Evolutionary conservation across 1,140 invertebrate genomes (phyloP).

Genomic region (Aphaenogaster ashmeadi): DNA sequence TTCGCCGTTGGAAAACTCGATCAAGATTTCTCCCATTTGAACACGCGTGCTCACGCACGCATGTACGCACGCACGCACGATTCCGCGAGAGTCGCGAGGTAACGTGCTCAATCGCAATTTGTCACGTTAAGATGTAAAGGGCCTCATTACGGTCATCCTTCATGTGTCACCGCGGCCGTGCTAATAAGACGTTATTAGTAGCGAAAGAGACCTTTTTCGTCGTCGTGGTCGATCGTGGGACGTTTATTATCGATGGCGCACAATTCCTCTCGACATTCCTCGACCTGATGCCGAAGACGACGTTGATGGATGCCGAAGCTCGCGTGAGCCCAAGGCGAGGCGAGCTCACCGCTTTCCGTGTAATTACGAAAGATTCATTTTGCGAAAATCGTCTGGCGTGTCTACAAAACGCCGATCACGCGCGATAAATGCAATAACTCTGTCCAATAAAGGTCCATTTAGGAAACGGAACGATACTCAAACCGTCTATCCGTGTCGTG

Average conservation of each 20-base stretch:
- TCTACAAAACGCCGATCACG: slow-evolving; percentile 22
- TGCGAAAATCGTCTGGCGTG: slow-evolving; percentile 52
- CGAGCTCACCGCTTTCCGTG: slow-evolving; percentile 60
- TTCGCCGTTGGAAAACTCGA: slow-evolving; percentile 63
- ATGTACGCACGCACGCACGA: slow-evolving; percentile 15
- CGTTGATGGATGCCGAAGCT: slow-evolving; percentile 74
- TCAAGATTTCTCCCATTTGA: slow-evolving; percentile 60
- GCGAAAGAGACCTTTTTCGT: slow-evolving; percentile 77
- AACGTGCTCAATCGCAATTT: slow-evolving; percentile 76
- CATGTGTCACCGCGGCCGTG: slow-evolving; percentile 67
- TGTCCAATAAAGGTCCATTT: slow-evolving; percentile 17
- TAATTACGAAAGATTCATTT: slow-evolving; percentile 62
- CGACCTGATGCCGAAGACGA: slow-evolving; percentile 57
- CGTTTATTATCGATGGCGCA: slow-evolving; percentile 76
- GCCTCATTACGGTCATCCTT: slow-evolving; percentile 75
- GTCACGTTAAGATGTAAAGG: slow-evolving; percentile 76
- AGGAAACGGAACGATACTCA: neutral
- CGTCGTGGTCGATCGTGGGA: slow-evolving; percentile 74
- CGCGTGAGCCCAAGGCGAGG: slow-evolving; percentile 63
- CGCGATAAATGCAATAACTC: slow-evolving; percentile 22
- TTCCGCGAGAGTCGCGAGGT: slow-evolving; percentile 56
- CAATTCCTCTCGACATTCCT: slow-evolving; percentile 73
- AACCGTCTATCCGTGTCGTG: neutral
- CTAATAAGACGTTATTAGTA: slow-evolving; percentile 81
- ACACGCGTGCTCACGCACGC: slow-evolving; percentile 17